Evolutionary conservation across 2,113 vertebrate species (phyloP), one percentile per base, ranked within the genome.

Genomic region (Megaceryle maxima): DNA sequence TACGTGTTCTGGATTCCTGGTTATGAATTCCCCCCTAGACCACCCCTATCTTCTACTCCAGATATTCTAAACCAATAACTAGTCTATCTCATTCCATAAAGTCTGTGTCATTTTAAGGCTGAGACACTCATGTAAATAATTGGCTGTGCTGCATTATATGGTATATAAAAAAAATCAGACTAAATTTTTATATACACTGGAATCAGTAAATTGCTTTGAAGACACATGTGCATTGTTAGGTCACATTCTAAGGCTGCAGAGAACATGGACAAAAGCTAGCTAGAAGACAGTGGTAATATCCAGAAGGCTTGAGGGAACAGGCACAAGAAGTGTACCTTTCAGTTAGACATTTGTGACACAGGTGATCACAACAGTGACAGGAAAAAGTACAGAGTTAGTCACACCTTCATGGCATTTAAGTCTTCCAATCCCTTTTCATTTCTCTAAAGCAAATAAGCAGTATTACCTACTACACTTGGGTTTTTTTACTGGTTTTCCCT

Each of bases 311-410:
- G 13, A 66, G 82, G 25, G 37, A 68, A 44, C n/a, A 16, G 4
- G 16, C 22, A 22, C 9, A 44, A 60, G 4, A 24, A 64, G 35
- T 17, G 7, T 43, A 72, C 12, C 11, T 78, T 82, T 73, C 59
- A 68, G 17, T 21, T 51, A 41, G 19, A 29, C 29, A 62, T n/a
- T 69, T 73, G 15, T 69, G 48, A 60, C 21, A 41, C n/a, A 75
- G 13, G 18, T 46, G n/a, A 64, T 64, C 24, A 21, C 33, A 90
- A 41, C 6, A 41, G 31, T 41, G 39, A 46, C 4, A 51, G 31
- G 35, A 16, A n/a, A 64, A 14, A 14, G n/a, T n/a, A 55, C 10
- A 2, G 4, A 1, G 1, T 55, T 48, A 48, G 8, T 21, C 39
- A 81, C 19, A 83, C 7, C 7, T 53, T 11, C 50, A 70, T 3